Conservation (phyloP, 2,888 invertebrate genomes). For the Synergus japonicus region DNA sequence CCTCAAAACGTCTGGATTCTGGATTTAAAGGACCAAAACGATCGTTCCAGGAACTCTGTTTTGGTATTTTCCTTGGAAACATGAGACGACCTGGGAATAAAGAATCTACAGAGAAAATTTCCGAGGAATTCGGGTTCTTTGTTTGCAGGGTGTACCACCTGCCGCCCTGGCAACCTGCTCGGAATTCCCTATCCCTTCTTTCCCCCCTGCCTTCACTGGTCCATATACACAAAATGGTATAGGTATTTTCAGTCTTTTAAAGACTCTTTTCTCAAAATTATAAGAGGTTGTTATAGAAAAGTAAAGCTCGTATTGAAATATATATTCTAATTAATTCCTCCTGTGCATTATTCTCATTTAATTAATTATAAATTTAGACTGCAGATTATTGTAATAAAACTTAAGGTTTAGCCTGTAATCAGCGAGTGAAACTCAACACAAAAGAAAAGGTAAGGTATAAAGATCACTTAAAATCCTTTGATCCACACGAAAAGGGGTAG, state of each 20-base stretch:
- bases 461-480: slow-evolving; percentile 3
- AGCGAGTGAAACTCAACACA: neutral
- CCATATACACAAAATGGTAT: neutral
- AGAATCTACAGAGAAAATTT: slow-evolving; percentile 40
- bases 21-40: neutral
- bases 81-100: neutral
- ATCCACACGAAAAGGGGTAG: neutral
- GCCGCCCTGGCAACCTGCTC: slow-evolving; percentile 63
- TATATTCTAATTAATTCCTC: too few relatives aligned
- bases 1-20: neutral
- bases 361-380: too few relatives aligned
- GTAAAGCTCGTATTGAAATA: neutral
- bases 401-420: neutral
- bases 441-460: neutral
- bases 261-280: neutral
- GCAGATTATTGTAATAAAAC: too few relatives aligned
- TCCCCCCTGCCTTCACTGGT: slow-evolving; percentile 26
- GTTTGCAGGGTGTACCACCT: slow-evolving; percentile 65
- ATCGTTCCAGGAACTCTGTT: neutral
- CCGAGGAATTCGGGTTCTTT: slow-evolving; percentile 58
- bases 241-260: neutral
- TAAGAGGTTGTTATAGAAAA: neutral
- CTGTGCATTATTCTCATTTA: neutral
- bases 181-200: slow-evolving; percentile 48
- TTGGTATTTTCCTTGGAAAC: slow-evolving; percentile 23